Conservation (phyloP, 2,888 invertebrate genomes). For the Lutraria lutraria region DNA sequence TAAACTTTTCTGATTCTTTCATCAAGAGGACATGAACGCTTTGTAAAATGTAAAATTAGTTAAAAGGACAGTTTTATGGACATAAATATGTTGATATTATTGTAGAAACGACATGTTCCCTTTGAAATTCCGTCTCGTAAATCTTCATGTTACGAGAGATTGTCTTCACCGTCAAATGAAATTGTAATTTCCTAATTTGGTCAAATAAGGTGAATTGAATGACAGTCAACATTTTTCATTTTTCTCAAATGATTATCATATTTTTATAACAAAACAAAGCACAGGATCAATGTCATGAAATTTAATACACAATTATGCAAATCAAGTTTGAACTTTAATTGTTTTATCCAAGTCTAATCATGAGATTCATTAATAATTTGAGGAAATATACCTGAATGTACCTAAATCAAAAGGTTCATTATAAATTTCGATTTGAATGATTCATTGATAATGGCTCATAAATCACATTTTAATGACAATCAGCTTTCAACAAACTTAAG, state of each 20-base stretch:
- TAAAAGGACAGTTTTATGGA: conserved; percentile 52
- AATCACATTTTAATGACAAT: background rate
- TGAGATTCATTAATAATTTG: background rate
- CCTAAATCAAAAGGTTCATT: background rate
- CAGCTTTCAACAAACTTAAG: background rate
- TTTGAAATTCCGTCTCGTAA: conserved; percentile 52
- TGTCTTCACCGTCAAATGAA: conserved; percentile 34
- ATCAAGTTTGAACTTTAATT: background rate
- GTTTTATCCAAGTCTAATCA: background rate
- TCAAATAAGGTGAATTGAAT: conserved; percentile 31
- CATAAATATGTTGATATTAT: conserved; percentile 47
- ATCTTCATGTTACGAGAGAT: conserved; percentile 50
- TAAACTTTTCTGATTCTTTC: background rate
- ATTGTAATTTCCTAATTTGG: conserved; percentile 39
- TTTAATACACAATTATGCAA: background rate
- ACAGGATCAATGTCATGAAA: background rate
- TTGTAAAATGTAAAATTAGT: conserved; percentile 49
- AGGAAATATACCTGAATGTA: background rate
- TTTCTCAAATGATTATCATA: background rate
- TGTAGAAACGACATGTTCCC: conserved; percentile 43
- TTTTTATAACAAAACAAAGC: background rate
- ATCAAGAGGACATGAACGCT: conserved; percentile 30
- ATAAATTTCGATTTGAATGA: background rate
- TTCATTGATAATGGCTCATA: background rate
- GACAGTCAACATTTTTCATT: conserved; percentile 4